These are phyloP conservation scores for Cataglyphis hispanica DNA, from an alignment of 1,140 invertebrate species.

Conservation along the genomic window DNA sequence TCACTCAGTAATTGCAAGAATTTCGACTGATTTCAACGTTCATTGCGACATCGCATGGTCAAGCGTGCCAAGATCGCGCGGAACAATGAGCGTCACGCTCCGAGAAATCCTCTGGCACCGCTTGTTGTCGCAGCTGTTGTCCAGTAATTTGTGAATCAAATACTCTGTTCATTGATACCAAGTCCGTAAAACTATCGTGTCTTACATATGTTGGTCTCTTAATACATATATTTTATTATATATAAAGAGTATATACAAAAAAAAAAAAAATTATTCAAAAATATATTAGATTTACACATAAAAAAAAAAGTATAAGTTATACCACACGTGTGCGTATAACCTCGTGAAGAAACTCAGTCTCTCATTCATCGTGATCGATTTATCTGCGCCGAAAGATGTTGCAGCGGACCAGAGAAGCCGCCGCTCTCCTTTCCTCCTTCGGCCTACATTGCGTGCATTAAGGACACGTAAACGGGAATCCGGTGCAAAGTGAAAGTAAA, in stretches of 20 bases:
- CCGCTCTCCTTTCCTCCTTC: conserved; percentile 26
- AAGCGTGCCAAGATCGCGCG: conserved; percentile 73
- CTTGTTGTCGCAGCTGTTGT: conserved; percentile 32
- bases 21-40: background rate
- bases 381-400: background rate
- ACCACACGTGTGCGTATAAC: no score
- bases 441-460: conserved; percentile 45
- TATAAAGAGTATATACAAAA: background rate
- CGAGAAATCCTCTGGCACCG: conserved; percentile 58
- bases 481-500: conserved; percentile 59
- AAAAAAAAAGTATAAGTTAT: background rate
- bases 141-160: conserved; percentile 64
- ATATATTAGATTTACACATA: background rate
- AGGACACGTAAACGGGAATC: conserved; percentile 51
- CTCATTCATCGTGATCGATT: conserved; percentile 12
- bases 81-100: conserved; percentile 67
- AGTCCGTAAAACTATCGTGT: background rate
- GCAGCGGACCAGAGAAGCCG: background rate
- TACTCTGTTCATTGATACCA: conserved; percentile 60
- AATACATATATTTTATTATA: background rate
- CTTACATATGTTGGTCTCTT: background rate
- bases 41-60: conserved; percentile 34
- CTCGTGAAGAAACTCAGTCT: background rate
- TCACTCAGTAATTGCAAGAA: conserved; percentile 30
- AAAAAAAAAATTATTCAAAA: background rate